These are phyloP conservation scores for Stictocephala bisonia DNA, from an alignment of 2,888 invertebrate genomes.

Conservation along the genomic window DNA sequence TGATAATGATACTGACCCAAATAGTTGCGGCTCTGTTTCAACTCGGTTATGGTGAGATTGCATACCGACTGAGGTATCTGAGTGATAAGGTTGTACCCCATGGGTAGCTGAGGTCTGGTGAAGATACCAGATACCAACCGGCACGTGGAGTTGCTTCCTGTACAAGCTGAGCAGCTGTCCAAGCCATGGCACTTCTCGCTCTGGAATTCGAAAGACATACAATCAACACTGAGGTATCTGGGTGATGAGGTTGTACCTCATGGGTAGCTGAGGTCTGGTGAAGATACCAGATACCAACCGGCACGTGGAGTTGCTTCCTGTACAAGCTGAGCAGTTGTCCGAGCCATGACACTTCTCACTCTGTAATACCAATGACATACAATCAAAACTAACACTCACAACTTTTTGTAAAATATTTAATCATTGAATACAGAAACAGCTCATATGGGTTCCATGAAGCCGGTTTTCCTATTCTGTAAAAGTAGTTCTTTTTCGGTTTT, in stretches of 20 bases:
- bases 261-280: conserved; percentile 82
- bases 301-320: conserved; percentile 85
- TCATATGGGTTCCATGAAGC: too few species aligned
- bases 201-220: conserved; percentile 71
- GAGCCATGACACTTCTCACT: conserved; percentile 86
- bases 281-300: conserved; percentile 87
- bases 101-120: conserved; percentile 82
- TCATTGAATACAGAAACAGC: too few species aligned
- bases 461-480: too few species aligned
- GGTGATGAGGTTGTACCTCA: conserved; percentile 86
- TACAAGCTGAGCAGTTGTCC: conserved; percentile 92
- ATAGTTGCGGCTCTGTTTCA: conserved; percentile 84
- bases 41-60: conserved; percentile 86
- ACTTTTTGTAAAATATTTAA: too few species aligned
- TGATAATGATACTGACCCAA: conserved; percentile 73
- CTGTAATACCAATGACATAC: too few species aligned
- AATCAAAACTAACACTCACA: too few species aligned
- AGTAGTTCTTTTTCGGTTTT: too few species aligned
- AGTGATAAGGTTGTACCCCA: conserved; percentile 86
- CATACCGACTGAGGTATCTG: conserved; percentile 89
- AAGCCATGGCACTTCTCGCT: conserved; percentile 86
- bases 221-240: conserved; percentile 84
- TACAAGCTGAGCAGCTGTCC: conserved; percentile 91
- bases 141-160: conserved; percentile 85
- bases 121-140: conserved; percentile 87